These are phyloP conservation scores for Diuraphis noxia DNA, from an alignment of 1,140 invertebrate species.

Conservation along the genomic window DNA sequence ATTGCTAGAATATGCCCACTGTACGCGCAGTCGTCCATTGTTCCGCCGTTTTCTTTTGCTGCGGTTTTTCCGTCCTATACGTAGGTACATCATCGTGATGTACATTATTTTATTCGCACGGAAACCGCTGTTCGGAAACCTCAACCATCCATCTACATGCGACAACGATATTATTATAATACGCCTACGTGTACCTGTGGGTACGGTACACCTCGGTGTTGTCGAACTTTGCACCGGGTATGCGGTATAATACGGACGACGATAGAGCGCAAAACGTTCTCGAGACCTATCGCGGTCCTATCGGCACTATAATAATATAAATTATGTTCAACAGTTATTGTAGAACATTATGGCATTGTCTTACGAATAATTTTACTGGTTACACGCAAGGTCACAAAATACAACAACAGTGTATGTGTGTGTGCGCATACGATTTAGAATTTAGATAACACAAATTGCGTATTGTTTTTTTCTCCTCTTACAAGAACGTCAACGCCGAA, in stretches of 20 bases:
- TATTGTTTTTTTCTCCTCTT: background rate
- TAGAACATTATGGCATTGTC: background rate
- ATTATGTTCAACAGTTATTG: background rate
- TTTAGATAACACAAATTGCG: background rate
- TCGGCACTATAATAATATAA: background rate
- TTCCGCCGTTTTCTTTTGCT: constrained; percentile 32
- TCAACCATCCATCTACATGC: background rate
- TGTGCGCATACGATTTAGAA: background rate
- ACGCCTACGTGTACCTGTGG: background rate
- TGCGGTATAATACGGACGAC: background rate
- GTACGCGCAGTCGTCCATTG: background rate
- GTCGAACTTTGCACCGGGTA: constrained; percentile 12
- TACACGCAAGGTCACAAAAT: background rate
- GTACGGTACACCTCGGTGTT: constrained; percentile 6
- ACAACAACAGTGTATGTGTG: background rate
- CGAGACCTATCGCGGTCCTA: background rate
- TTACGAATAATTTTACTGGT: background rate
- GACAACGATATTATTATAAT: background rate
- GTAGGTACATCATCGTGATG: background rate
- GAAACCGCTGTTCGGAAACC: constrained; percentile 30
- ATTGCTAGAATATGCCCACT: background rate
- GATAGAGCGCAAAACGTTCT: background rate
- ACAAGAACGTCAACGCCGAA: background rate
- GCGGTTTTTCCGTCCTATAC: background rate
- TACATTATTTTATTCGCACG: background rate